phyloP scores from a whole-genome alignment of 2,888 invertebrate genomes.

The Eilema caniola region DNA sequence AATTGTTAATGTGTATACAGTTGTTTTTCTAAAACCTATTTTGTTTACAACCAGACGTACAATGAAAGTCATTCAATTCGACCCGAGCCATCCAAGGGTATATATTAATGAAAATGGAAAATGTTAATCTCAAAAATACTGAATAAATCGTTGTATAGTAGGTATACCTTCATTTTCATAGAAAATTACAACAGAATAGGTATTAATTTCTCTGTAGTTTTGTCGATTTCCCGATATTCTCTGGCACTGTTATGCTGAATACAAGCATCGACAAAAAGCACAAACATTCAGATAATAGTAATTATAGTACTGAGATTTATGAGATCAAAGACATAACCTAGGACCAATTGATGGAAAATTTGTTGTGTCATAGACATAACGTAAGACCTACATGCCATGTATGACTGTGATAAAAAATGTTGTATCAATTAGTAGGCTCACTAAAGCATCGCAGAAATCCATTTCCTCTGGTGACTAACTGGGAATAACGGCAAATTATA shows the following conservation, averaged over 20 bases:
- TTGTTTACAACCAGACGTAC: neutral
- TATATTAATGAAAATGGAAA: conserved; percentile 1
- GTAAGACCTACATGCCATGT: neutral
- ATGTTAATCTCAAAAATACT: neutral
- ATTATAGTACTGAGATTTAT: neutral
- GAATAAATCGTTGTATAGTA: neutral
- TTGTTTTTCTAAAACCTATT: conserved; percentile 9
- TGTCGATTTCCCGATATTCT: neutral
- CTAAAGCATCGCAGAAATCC: conserved; percentile 5
- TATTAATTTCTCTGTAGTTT: no score
- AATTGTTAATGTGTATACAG: conserved; percentile 11
- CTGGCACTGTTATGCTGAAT: neutral
- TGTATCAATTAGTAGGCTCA: neutral
- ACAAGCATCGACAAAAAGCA: no score
- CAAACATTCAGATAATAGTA: neutral
- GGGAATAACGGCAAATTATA: conserved; percentile 6
- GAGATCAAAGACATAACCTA: neutral
- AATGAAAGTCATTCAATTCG: neutral
- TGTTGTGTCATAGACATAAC: no score
- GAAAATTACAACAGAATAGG: neutral
- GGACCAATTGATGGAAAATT: no score
- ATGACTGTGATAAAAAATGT: neutral
- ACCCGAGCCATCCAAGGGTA: neutral
- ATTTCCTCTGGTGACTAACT: conserved; percentile 1
- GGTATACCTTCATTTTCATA: neutral